Conservation (phyloP, 2,797 vertebrate genomes). For the Botia kubotai region DNA sequence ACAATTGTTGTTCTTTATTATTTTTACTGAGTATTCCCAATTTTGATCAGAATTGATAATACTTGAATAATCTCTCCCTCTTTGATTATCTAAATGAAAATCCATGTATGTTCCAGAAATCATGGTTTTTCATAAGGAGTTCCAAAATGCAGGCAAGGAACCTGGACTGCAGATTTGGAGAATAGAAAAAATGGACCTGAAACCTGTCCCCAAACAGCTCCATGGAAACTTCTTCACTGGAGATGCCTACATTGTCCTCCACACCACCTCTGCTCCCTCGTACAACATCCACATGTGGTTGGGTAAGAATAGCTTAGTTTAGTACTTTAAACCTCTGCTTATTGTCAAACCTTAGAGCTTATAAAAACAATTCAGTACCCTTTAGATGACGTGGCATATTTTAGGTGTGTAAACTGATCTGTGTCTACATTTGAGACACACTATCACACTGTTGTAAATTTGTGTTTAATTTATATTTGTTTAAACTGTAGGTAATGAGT, state of each 20-base stretch:
- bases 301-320: constrained; percentile 73
- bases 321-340: background rate
- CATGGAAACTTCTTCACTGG: constrained; percentile 88
- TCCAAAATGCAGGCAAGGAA: constrained; percentile 85
- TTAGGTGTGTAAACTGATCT: background rate
- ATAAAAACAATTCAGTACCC: background rate
- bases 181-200: constrained; percentile 88
- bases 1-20: background rate
- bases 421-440: background rate
- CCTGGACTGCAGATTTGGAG: constrained; percentile 94
- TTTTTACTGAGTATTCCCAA: too few relatives aligned
- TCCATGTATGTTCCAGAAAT: constrained; percentile 53
- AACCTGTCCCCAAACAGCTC: constrained; percentile 78
- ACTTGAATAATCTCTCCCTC: background rate
- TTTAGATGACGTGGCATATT: background rate
- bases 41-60: too few relatives aligned
- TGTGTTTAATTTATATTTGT: background rate
- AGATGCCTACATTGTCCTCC: constrained; percentile 88
- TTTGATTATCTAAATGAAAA: background rate
- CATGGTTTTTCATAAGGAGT: constrained; percentile 83
- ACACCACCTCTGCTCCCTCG: constrained; percentile 78
- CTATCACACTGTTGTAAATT: background rate
- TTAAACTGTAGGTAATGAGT: constrained; percentile 77
- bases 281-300: constrained; percentile 89
- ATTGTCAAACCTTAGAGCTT: background rate